These are phyloP conservation scores for Acrocyrtus sp. DNA, from an alignment of 2,888 invertebrate species.

Conservation along the genomic window DNA sequence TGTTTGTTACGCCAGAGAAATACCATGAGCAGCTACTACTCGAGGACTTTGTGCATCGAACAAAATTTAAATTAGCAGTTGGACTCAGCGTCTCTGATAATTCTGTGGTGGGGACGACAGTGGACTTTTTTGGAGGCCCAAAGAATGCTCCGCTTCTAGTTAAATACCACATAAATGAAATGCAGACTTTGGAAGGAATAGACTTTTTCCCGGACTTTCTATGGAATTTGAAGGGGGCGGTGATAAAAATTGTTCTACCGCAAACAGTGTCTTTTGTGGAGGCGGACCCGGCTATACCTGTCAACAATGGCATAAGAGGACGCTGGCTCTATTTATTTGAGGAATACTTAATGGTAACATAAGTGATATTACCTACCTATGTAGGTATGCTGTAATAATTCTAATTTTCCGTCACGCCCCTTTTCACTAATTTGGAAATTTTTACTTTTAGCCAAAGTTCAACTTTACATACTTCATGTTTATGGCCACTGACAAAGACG, in stretches of 20 bases:
- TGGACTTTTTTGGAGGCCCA: conserved; percentile 11
- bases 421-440: not conserved
- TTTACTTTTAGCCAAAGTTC: conserved; percentile 35
- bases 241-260: not conserved
- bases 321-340: conserved; percentile 14
- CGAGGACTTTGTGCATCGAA: conserved; percentile 8
- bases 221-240: not conserved
- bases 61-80: conserved; percentile 40
- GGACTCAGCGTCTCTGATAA: not conserved
- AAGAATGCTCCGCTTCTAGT: conserved; percentile 4
- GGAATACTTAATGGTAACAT: conserved; percentile 15
- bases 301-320: not conserved
- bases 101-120: not conserved
- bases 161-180: not conserved
- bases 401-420: not conserved
- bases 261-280: not conserved
- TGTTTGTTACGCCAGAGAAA: conserved; percentile 9
- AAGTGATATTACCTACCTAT: not conserved
- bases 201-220: conserved; percentile 7
- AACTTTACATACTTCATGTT: conserved; percentile 55
- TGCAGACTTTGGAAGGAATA: not conserved
- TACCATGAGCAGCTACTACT: conserved; percentile 16
- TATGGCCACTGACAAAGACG: conserved; percentile 32
- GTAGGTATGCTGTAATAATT: not conserved
- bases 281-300: not conserved